A percentile compares a stretch with the other conserved stretches of the same genome.
phyloP scores from a whole-genome alignment of 2,888 invertebrate species.

The Eristalinus aeneus region DNA sequence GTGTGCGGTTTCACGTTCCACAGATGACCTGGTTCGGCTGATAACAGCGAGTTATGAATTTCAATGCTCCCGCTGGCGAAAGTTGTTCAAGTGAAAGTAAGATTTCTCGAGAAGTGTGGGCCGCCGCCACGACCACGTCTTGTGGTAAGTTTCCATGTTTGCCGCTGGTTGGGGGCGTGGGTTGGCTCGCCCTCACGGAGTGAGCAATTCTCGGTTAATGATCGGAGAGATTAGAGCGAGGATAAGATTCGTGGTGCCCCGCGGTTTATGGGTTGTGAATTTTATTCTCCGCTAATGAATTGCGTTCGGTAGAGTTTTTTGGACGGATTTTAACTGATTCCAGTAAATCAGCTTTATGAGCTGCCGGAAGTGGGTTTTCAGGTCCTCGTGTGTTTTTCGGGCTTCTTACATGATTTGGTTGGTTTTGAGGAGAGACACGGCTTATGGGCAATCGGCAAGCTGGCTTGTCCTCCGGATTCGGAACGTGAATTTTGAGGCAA shows the following conservation, averaged over 20 bases:
- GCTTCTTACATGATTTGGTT: not conserved
- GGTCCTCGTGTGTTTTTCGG: not conserved
- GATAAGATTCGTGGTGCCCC: conserved; percentile 53
- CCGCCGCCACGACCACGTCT: conserved; percentile 1
- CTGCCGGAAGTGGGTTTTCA: conserved; percentile 53
- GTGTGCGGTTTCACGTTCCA: conserved; percentile 19
- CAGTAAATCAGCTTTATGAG: conserved; percentile 54
- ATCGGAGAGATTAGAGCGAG: conserved; percentile 49
- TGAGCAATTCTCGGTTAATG: conserved; percentile 58
- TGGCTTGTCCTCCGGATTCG: not conserved
- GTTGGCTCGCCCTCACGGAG: conserved; percentile 18
- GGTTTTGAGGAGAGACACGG: not conserved
- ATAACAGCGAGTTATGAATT: conserved; percentile 65
- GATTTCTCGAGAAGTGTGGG: not conserved
- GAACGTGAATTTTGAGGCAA: not conserved
- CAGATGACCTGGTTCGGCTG: conserved; percentile 63
- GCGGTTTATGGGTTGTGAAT: conserved; percentile 33
- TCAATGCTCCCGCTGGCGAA: conserved; percentile 65
- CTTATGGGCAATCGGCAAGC: not conserved
- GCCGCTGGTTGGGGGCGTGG: not conserved
- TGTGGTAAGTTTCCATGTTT: conserved; percentile 24
- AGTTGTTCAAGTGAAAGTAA: conserved; percentile 68
- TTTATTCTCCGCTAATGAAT: conserved; percentile 66
- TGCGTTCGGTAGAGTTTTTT: conserved; percentile 36
- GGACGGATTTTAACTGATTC: conserved; percentile 44